phyloP scores from a whole-genome alignment of 2,797 vertebrate species.

The Sphenodon punctatus region DNA sequence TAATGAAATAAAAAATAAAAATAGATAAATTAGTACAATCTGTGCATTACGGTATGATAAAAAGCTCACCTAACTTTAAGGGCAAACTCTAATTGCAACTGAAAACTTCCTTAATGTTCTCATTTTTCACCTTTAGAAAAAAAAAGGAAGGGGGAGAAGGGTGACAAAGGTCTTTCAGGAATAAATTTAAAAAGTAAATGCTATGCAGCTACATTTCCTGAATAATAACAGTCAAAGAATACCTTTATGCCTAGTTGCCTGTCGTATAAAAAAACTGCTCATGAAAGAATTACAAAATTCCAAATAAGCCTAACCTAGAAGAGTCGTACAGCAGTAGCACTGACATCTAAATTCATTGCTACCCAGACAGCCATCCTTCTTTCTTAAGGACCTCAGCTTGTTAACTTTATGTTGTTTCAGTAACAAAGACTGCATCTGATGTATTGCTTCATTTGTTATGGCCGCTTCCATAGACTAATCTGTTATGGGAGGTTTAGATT shows the following conservation, averaged over 20 bases:
- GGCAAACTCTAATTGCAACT: neutral
- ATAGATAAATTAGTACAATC: rapidly evolving
- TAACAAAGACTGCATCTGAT: slow-evolving; percentile 39
- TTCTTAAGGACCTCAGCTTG: neutral
- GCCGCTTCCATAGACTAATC: slow-evolving; percentile 26
- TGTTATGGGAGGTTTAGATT: slow-evolving; percentile 45
- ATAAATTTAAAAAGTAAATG: neutral
- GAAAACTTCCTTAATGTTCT: neutral
- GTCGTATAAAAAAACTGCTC: neutral
- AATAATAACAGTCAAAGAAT: neutral
- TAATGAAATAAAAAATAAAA: too few relatives aligned
- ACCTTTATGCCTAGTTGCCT: neutral
- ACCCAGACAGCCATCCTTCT: neutral
- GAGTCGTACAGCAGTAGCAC: neutral
- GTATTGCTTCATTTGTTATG: slow-evolving; percentile 32
- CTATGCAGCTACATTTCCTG: neutral
- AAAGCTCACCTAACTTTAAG: neutral
- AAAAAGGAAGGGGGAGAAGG: neutral
- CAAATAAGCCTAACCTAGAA: neutral
- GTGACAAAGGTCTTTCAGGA: neutral
- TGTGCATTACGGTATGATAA: neutral
- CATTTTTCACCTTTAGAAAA: neutral
- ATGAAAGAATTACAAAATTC: neutral
- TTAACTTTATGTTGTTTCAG: slow-evolving; percentile 18
- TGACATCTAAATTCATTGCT: neutral